Evolutionary conservation across 2,888 invertebrate species (phyloP).

Genomic region (Biston stratarius): DNA sequence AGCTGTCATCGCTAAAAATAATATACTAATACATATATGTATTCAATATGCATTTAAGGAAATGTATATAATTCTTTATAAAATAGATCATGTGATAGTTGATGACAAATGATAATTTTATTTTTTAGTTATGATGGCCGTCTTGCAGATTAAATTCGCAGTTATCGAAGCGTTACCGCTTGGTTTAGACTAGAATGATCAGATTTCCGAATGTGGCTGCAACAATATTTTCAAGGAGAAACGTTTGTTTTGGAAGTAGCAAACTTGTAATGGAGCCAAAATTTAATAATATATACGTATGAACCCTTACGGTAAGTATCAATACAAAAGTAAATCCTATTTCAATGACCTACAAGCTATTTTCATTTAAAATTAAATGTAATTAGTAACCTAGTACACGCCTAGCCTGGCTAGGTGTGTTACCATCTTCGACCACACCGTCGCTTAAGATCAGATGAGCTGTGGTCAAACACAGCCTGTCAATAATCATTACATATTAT

Average conservation of each 20-base stretch:
- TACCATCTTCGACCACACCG: too few species aligned
- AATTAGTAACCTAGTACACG: too few species aligned
- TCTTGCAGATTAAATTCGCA: conserved; percentile 48
- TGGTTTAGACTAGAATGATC: conserved; percentile 32
- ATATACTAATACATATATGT: background rate
- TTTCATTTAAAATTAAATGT: too few species aligned
- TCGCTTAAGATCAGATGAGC: too few species aligned
- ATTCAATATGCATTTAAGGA: background rate
- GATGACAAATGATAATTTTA: conserved; percentile 3
- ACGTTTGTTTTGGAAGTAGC: conserved; percentile 37
- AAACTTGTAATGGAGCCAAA: conserved; percentile 9
- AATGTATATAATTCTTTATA: background rate
- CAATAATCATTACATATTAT: too few species aligned
- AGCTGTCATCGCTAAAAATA: too few species aligned
- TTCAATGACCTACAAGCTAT: background rate
- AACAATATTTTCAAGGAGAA: conserved; percentile 42
- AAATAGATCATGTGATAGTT: background rate
- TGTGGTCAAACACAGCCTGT: too few species aligned
- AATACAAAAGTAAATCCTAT: background rate
- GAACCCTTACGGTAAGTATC: background rate
- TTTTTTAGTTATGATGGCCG: conserved; percentile 42
- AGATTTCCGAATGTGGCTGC: conserved; percentile 40
- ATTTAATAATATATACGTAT: background rate
- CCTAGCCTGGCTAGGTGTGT: too few species aligned
- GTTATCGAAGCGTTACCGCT: conserved; percentile 39